Evolutionary conservation across 2,888 invertebrate genomes (phyloP), one percentile per base, ranked within the genome.

Genomic region (Drosophila buzzatii): DNA sequence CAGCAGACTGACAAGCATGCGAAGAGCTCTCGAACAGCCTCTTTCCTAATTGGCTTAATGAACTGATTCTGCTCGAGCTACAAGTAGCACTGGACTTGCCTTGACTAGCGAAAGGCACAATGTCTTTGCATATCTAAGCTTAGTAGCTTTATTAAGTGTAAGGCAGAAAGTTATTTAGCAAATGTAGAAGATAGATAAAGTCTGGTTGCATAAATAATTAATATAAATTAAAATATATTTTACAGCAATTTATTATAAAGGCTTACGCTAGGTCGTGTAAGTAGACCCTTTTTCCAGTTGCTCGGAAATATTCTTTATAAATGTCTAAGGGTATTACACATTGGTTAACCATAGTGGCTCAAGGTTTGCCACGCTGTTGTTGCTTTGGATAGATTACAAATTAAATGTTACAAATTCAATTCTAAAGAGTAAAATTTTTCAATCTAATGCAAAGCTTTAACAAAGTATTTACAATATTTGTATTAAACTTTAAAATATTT

Each of bases 1-100:
- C 9, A 3, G 16, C 23, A 35, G 14, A n/a, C 45, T 2, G 23
- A 27, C 27, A 45, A 37, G 44, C 35, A 35, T 16, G 35, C 33
- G n/a, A 45, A 35, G 35, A 47, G 23, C 45, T 23, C 45, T 44
- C 16, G 6, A 44, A 35, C 35, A 37, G 23, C 45, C 20, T 16
- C 35, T n/a, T 5, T 37, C n/a, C 35, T 47, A 58, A 58, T 45
- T 58, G 37, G 58, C 45, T 8, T 58, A 58, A 58, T 45, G 4
- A 58, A 47, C 35, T 35, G 8, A 12, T 12, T 27, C 23, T 7
- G 37, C 58, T 37, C 2, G 23, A 35, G 14, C 12, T 23, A 35
- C 18, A 58, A 58, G 45, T 23, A 45, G 35, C 45, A 37, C 35
- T 47, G 12, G 12, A 45, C 35, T n/a, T 7, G 7, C 5, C 35